phyloP scores from a whole-genome alignment of 1,140 invertebrate species.

The Ruditapes philippinarum region DNA sequence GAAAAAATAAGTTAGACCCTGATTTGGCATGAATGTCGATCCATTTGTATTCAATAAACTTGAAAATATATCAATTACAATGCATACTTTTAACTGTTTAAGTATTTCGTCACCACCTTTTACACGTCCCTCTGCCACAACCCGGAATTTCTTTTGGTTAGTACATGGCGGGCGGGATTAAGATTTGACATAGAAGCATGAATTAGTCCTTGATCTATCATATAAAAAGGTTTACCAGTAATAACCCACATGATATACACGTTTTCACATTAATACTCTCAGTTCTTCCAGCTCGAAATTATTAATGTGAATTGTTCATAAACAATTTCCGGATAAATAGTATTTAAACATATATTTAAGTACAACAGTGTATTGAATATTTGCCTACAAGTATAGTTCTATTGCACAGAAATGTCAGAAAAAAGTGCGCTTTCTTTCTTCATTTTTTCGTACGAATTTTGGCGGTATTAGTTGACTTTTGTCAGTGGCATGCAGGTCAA shows the following conservation, averaged over 20 bases:
- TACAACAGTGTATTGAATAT: too few relatives aligned
- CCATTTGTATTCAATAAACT: too few relatives aligned
- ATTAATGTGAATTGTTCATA: too few relatives aligned
- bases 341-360: too few relatives aligned
- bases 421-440: slow-evolving; percentile 7
- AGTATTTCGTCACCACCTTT: not conserved
- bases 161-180: not conserved
- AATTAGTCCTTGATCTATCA: not conserved
- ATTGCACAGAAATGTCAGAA: too few relatives aligned
- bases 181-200: not conserved
- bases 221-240: not conserved
- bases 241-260: not conserved
- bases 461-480: slow-evolving; percentile 7
- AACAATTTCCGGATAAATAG: too few relatives aligned
- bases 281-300: slow-evolving; percentile 3
- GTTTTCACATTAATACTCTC: not conserved
- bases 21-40: too few relatives aligned
- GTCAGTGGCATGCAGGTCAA: not conserved
- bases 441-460: not conserved
- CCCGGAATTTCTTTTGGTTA: not conserved
- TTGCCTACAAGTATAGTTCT: too few relatives aligned
- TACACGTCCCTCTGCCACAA: not conserved
- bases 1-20: too few relatives aligned
- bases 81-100: not conserved
- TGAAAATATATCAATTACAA: too few relatives aligned